Evolutionary conservation across 2,888 invertebrate genomes (phyloP), one percentile per base, ranked within the genome.

Genomic region (Acleris cristana): DNA sequence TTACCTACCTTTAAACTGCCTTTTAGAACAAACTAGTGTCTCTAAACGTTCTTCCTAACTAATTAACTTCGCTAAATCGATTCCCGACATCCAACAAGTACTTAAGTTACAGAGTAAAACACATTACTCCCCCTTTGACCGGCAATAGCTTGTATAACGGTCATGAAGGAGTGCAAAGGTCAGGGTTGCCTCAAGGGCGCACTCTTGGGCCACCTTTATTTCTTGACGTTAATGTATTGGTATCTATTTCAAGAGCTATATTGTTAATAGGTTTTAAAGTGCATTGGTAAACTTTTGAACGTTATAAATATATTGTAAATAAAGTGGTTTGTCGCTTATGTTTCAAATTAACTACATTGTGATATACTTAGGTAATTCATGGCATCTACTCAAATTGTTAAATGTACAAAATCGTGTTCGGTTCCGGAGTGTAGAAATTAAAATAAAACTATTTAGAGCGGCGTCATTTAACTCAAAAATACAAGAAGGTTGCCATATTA

Each of bases 131-230:
- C 19, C 55, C 55, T 55, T 14, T 55, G 30, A 55, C 6, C 55
- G 34, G 34, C 10, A 34, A 10, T 34, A 10, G 34, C 34, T 34
- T 10, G 34, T 34, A 34, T 10, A 34, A 34, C 34, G 34, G 34
- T 34, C 34, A 34, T 34, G 10, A 10, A 34, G 0, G 30, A 49
- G 19, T 40, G 21, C 40, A 14, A 56, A 56, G 62, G 64, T 67
- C 53, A 63, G 71, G 75, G 71, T 71, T 73, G 52, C 64, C 71
- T 8, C 74, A 78, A 74, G 78, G 77, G 57, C 73, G 65, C 26
- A 34, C 34, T 10, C 34, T 34, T 10, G 10, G 34, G 34, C 34
- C 34, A 34, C 34, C 10, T 34, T 34, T 34, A 34, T 34, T 34
- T 10, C 10, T 34, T 1, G 71, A 69, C 61, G 65, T 70, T 54